Conservation (phyloP, 2,113 vertebrate species). For the Mus spicilegus region DNA sequence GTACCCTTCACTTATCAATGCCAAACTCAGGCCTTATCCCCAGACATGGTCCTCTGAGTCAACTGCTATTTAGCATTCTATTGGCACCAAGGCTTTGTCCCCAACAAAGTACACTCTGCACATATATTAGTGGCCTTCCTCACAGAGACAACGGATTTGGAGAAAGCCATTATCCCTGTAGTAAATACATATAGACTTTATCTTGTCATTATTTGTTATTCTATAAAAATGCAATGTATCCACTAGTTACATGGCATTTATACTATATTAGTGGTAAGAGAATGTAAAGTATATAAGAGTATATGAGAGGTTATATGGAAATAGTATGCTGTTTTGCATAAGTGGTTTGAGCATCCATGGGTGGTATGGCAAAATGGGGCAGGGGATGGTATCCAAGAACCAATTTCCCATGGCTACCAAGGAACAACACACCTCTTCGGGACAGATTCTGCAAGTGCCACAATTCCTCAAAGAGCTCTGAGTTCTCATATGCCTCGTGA, state of each 20-base stretch:
- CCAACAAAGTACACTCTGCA: neutral
- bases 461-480: neutral
- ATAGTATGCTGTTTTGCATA: neutral
- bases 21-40: neutral
- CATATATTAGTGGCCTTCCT: neutral
- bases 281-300: neutral
- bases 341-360: neutral
- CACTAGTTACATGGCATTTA: neutral
- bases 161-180: neutral
- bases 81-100: neutral
- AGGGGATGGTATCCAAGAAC: neutral
- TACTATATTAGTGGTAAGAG: neutral
- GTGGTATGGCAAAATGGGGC: no score
- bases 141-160: neutral
- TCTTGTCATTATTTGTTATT: neutral
- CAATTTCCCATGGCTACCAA: neutral
- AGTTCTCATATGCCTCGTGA: neutral
- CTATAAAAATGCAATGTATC: neutral
- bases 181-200: neutral
- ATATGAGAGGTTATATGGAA: neutral
- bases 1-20: neutral
- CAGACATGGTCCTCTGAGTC: neutral
- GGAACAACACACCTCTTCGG: neutral
- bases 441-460: neutral
- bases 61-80: neutral